These are phyloP conservation scores for Coelopa pilipes DNA, from an alignment of 2,888 invertebrate species.

Conservation along the genomic window DNA sequence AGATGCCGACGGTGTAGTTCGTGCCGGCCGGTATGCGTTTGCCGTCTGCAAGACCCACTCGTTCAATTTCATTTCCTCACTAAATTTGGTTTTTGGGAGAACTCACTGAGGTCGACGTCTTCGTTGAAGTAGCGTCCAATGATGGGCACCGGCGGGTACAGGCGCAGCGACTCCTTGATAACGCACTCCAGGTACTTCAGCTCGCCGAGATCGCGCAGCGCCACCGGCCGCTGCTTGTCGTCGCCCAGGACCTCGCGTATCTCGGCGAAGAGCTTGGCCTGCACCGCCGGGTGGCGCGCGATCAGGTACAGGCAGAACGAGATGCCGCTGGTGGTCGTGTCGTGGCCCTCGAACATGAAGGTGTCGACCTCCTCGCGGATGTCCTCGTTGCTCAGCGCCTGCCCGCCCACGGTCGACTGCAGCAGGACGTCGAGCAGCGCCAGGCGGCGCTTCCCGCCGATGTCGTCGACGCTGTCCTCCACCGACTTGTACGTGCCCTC, in stretches of 20 bases:
- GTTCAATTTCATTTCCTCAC: background rate
- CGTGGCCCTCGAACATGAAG: slow-evolving; percentile 70
- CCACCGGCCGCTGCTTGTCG: slow-evolving; percentile 47
- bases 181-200: slow-evolving; percentile 71
- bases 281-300: slow-evolving; percentile 55
- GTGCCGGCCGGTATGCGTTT: slow-evolving; percentile 56
- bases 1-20: slow-evolving; percentile 54
- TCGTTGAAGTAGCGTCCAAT: slow-evolving; percentile 70
- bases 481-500: slow-evolving; percentile 7
- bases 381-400: slow-evolving; percentile 70
- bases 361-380: slow-evolving; percentile 78
- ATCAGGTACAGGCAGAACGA: slow-evolving; percentile 56
- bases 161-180: slow-evolving; percentile 73
- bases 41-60: slow-evolving; percentile 48
- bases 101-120: slow-evolving; percentile 69
- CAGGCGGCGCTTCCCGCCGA: slow-evolving; percentile 71
- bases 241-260: slow-evolving; percentile 53
- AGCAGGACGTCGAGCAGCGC: slow-evolving; percentile 76
- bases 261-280: slow-evolving; percentile 54
- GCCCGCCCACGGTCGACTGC: slow-evolving; percentile 70
- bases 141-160: slow-evolving; percentile 75
- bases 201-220: slow-evolving; percentile 52
- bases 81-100: background rate
- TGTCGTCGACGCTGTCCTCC: slow-evolving; percentile 45
- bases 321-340: slow-evolving; percentile 60